Evolutionary conservation across 2,797 vertebrate genomes (phyloP).

Genomic region (Typhlichthys eigenmanni): DNA sequence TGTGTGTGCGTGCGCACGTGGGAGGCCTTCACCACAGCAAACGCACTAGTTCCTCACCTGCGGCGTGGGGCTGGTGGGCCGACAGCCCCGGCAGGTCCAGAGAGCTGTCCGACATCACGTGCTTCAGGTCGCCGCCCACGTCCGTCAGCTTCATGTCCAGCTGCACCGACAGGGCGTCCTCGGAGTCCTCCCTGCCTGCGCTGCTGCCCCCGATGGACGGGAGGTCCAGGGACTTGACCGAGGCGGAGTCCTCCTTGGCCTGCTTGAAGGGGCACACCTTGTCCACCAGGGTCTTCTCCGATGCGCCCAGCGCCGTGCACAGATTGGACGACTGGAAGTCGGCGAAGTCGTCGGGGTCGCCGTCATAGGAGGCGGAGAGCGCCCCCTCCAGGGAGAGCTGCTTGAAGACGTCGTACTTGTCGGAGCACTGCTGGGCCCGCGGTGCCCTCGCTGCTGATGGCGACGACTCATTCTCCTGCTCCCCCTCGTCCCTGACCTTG

Average conservation of each 20-base stretch:
- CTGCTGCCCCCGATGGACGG: constrained; percentile 97
- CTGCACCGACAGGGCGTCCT: constrained; percentile 96
- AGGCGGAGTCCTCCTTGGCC: constrained; percentile 94
- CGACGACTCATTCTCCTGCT: constrained; percentile 37
- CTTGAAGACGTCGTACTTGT: constrained; percentile 92
- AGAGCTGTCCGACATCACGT: constrained; percentile 99
- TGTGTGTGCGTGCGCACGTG: not conserved
- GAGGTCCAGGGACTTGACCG: constrained; percentile 96
- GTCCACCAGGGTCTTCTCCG: constrained; percentile 90
- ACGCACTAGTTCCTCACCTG: constrained; percentile 99
- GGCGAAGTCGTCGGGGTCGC: constrained; percentile 91
- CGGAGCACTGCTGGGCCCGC: constrained; percentile 66
- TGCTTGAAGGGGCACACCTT: constrained; percentile 92
- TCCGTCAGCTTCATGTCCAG: constrained; percentile 99
- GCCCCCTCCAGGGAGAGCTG: constrained; percentile 89
- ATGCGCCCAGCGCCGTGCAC: constrained; percentile 79
- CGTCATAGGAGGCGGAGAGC: constrained; percentile 77
- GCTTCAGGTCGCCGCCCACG: constrained; percentile 97
- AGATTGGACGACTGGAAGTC: constrained; percentile 94
- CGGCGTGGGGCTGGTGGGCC: constrained; percentile 93
- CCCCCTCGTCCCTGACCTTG: constrained; percentile 60
- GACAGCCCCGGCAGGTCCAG: constrained; percentile 98
- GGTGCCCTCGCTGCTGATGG: constrained; percentile 28
- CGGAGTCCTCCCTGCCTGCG: constrained; percentile 94
- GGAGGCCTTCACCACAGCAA: constrained; percentile 91